Conservation (phyloP, 2,797 vertebrate species). For the Varecia variegata region DNA sequence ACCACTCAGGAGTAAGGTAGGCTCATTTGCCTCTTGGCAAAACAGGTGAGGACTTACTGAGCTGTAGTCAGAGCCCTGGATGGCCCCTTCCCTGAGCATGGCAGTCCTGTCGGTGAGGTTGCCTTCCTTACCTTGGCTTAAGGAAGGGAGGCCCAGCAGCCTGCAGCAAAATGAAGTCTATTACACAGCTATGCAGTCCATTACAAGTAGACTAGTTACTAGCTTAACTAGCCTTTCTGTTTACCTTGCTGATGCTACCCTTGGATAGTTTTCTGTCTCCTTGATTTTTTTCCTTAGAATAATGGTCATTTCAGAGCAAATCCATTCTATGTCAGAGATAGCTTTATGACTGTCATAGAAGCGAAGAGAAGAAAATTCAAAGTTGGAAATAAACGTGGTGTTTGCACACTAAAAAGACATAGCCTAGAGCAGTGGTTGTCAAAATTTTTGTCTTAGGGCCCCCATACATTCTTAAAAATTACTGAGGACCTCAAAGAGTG, state of each 20-base stretch:
- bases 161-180: background rate
- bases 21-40: conserved; percentile 16
- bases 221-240: background rate
- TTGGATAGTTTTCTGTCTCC: background rate
- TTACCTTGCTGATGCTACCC: background rate
- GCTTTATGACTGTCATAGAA: background rate
- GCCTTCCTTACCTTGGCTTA: background rate
- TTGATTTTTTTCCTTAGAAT: background rate
- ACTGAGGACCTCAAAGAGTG: background rate
- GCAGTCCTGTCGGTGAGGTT: accelerated
- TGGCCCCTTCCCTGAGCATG: background rate
- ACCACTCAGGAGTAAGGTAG: conserved; percentile 5
- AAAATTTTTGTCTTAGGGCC: background rate
- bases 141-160: background rate
- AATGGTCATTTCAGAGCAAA: conserved; percentile 16
- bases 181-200: background rate
- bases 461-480: background rate
- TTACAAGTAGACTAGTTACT: background rate
- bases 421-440: background rate
- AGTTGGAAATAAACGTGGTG: background rate
- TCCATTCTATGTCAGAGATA: background rate
- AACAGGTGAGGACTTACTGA: conserved; percentile 11
- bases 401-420: background rate
- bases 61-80: background rate
- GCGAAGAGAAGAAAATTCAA: background rate